A percentile compares a stretch with the other conserved stretches of the same genome.
Conservation (phyloP, 2,888 invertebrate genomes). For the Horisme vitalbata region DNA sequence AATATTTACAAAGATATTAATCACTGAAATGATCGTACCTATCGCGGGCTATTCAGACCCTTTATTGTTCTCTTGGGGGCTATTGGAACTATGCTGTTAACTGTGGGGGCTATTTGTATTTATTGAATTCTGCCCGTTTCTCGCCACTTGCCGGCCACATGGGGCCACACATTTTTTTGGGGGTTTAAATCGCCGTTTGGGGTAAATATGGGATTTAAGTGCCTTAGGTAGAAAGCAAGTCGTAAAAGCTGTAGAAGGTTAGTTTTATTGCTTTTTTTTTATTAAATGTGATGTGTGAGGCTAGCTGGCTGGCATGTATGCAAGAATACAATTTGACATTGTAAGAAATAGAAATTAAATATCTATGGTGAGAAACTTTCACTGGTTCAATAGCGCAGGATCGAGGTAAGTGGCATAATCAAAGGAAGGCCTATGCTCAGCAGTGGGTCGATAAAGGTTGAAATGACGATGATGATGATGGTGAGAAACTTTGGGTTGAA, state of each 20-base stretch:
- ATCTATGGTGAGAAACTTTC: no score
- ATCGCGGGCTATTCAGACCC: slow-evolving; percentile 43
- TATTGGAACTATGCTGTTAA: slow-evolving; percentile 31
- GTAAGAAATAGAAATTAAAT: no score
- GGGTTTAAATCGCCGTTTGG: slow-evolving; percentile 17
- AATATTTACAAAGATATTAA: slow-evolving; percentile 55
- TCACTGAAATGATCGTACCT: slow-evolving; percentile 46
- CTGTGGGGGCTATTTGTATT: slow-evolving; percentile 30
- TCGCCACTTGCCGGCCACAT: slow-evolving; percentile 28
- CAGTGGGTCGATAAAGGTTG: no score
- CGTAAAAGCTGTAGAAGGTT: not conserved
- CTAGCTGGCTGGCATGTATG: no score
- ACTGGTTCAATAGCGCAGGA: no score
- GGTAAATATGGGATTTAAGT: slow-evolving; percentile 1
- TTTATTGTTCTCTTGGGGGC: slow-evolving; percentile 60
- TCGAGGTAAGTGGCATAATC: no score
- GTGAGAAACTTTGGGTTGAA: no score
- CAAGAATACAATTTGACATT: no score
- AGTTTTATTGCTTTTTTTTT: not conserved
- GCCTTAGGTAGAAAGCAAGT: no score
- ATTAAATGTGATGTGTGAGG: no score
- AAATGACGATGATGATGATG: no score
- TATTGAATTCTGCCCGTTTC: slow-evolving; percentile 34
- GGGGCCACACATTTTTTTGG: slow-evolving; percentile 29
- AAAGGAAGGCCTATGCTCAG: no score